Conservation (phyloP, 2,888 invertebrate genomes). For the Coelogynopora nodosa region DNA sequence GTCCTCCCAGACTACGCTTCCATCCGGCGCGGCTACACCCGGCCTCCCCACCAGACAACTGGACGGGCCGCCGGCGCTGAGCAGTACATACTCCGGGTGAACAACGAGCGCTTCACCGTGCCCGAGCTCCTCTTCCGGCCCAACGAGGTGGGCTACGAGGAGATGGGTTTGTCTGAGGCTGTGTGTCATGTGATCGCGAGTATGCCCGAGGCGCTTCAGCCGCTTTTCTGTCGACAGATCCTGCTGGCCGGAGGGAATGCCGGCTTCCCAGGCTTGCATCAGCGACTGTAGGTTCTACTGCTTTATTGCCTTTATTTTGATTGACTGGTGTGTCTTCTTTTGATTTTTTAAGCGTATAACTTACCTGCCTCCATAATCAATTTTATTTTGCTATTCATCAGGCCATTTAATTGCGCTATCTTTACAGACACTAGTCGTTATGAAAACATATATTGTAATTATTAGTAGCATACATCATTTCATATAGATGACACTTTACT, state of each 20-base stretch:
- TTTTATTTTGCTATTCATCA: too few species aligned
- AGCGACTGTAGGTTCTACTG: conserved; percentile 38
- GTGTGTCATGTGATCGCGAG: conserved; percentile 30
- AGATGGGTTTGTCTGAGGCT: conserved; percentile 86
- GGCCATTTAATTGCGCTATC: too few species aligned
- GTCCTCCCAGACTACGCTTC: conserved; percentile 91
- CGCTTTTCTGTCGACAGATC: conserved; percentile 7
- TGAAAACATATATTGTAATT: too few species aligned
- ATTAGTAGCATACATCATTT: too few species aligned
- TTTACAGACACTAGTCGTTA: too few species aligned
- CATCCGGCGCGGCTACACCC: conserved; percentile 74
- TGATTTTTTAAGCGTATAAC: too few species aligned
- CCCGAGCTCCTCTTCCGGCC: conserved; percentile 92
- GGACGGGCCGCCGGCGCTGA: not conserved
- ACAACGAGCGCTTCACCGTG: conserved; percentile 87
- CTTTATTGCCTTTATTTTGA: not conserved
- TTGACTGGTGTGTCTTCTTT: too few species aligned
- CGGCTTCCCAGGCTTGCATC: conserved; percentile 38
- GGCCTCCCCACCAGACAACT: conserved; percentile 49
- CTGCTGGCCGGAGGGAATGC: conserved; percentile 41
- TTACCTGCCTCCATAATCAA: too few species aligned
- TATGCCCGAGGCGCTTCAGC: not conserved
- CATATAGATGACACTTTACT: too few species aligned
- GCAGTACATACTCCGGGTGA: conserved; percentile 73
- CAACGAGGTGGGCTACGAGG: conserved; percentile 82